Evolutionary conservation across 2,888 invertebrate genomes (phyloP).

Genomic region (Margaritifera margaritifera): DNA sequence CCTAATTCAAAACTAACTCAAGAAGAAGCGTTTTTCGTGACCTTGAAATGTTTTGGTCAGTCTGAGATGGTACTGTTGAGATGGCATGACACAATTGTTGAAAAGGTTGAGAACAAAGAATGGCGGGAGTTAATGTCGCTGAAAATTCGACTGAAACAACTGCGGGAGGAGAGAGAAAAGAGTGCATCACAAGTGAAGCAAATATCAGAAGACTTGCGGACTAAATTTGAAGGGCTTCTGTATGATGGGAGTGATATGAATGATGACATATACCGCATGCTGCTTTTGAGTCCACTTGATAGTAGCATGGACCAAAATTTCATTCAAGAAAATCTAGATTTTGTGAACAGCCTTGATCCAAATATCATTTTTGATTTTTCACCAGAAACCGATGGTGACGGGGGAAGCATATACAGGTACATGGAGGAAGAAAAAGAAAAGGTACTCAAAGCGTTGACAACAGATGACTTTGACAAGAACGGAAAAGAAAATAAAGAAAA

Average conservation of each 20-base stretch:
- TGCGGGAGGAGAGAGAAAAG: slow-evolving; percentile 11
- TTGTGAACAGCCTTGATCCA: slow-evolving; percentile 37
- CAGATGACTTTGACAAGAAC: slow-evolving; percentile 42
- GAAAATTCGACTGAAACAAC: slow-evolving; percentile 13
- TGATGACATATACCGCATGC: slow-evolving; percentile 31
- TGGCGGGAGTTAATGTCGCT: slow-evolving; percentile 17
- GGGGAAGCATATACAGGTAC: slow-evolving; percentile 18
- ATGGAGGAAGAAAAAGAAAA: slow-evolving; percentile 27
- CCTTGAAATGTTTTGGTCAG: slow-evolving; percentile 1
- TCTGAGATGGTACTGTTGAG: slow-evolving; percentile 1
- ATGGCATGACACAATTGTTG: slow-evolving; percentile 1
- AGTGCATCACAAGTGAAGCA: slow-evolving; percentile 2
- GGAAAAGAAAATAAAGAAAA: slow-evolving; percentile 13
- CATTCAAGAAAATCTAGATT: slow-evolving; percentile 21
- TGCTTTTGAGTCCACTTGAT: slow-evolving; percentile 34
- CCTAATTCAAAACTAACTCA: slow-evolving; percentile 19
- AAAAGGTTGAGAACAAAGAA: slow-evolving; percentile 12
- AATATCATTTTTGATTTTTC: slow-evolving; percentile 46
- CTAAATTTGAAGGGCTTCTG: slow-evolving; percentile 32
- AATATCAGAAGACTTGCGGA: slow-evolving; percentile 24
- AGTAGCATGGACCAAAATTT: slow-evolving; percentile 15
- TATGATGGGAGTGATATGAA: slow-evolving; percentile 28
- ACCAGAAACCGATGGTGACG: slow-evolving; percentile 16
- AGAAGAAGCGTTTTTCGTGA: slow-evolving; percentile 29
- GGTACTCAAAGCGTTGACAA: slow-evolving; percentile 32